phyloP scores from a whole-genome alignment of 2,113 vertebrate genomes.

The Siniperca chuatsi region DNA sequence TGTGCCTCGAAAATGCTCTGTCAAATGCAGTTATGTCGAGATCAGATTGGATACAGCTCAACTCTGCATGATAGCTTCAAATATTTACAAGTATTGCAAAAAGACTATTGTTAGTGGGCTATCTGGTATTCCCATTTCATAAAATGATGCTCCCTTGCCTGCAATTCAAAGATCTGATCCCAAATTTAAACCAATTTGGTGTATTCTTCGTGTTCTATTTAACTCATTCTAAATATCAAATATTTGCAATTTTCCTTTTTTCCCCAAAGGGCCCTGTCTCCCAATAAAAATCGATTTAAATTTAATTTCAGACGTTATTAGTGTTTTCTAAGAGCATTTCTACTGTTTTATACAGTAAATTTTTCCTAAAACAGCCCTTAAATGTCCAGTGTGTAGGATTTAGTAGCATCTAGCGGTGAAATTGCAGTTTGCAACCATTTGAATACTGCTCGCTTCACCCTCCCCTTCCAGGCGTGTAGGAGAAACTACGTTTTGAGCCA shows the following conservation, averaged over 20 bases:
- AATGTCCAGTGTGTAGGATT: no score
- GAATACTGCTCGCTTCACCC: no score
- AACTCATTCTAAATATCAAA: background rate
- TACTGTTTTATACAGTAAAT: background rate
- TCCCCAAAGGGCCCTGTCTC: no score
- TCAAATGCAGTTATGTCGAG: constrained; percentile 58
- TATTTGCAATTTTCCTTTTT: background rate
- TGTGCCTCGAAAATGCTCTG: constrained; percentile 53
- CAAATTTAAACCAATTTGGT: background rate
- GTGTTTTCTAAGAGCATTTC: background rate
- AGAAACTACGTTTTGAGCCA: no score
- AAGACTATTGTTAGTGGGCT: background rate
- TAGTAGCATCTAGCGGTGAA: no score
- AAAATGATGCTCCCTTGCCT: background rate
- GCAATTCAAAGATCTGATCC: background rate
- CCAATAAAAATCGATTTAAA: background rate
- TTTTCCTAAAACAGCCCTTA: no score
- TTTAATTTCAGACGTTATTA: background rate
- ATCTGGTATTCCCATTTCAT: background rate
- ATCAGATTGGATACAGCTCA: constrained; percentile 27
- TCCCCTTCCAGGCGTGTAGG: no score
- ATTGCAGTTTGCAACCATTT: no score
- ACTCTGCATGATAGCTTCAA: constrained; percentile 25
- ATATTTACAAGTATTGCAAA: constrained; percentile 39
- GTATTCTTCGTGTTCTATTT: background rate